Evolutionary conservation across 2,888 invertebrate genomes (phyloP), one percentile per base, ranked within the genome.

Genomic region (Oasisia sp.): DNA sequence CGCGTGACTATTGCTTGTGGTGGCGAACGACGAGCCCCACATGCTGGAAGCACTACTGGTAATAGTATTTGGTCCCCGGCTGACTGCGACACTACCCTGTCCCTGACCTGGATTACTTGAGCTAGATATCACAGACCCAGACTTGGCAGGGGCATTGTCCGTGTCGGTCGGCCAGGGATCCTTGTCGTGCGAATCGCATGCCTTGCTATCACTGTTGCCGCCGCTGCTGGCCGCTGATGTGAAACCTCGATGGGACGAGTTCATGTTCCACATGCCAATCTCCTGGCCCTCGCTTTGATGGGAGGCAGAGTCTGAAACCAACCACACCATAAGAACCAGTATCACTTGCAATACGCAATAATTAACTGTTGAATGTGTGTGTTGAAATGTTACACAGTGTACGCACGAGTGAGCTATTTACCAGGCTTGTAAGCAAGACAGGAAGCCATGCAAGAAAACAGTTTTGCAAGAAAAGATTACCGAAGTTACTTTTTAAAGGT

Each of bases 51-150:
- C 74, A 74, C 74, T 74, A 74, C 74, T 74, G n/a, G 74, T 74
- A 74, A 74, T 74, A 74, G 74, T 74, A n/a, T 74, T 74, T 74
- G 74, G 74, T 27, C 74, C 74, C 74, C 27, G 74, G 74, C n/a
- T 74, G 74, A 74, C 74, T 27, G 19, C n/a, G 74, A 74, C 74
- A 74, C 74, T 74, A 74, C 74, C 74, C n/a, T 74, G 74, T 27
- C 74, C 74, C 0, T 74, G 74, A 74, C 74, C 74, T 74, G 74
- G 74, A 74, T 74, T 74, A 74, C 74, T 74, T 74, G 74, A 74
- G 74, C 74, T 74, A 74, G 74, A 74, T 74, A 74, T 74, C 74
- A 74, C 74, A 90, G 90, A 44, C 90, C 90, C 38, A 90, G 90
- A 44, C 38, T 90, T 44, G 38, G 90, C 38, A 38, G 44, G 32